These are phyloP conservation scores for Drosophila kikkawai DNA, from an alignment of 1,140 invertebrate genomes.

Conservation along the genomic window DNA sequence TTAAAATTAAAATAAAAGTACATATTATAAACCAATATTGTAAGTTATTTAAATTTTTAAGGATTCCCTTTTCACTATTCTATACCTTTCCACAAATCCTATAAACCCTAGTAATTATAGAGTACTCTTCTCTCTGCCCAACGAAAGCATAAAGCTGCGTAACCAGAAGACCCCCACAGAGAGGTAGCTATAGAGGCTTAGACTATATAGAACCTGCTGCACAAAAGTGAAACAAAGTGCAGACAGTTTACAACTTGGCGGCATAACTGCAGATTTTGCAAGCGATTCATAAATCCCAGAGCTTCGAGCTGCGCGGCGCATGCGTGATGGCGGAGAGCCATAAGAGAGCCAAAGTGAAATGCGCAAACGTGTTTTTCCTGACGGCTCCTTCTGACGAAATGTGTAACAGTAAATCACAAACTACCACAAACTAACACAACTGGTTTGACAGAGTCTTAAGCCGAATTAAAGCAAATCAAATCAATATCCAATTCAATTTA, in stretches of 20 bases:
- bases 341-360: constrained; percentile 57
- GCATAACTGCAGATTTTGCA: constrained; percentile 53
- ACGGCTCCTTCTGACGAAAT: constrained; percentile 61
- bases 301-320: constrained; percentile 41
- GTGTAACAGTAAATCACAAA: constrained; percentile 63
- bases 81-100: neutral
- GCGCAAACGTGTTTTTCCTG: constrained; percentile 66
- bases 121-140: constrained; percentile 17
- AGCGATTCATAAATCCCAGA: constrained; percentile 22
- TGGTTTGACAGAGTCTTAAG: constrained; percentile 46
- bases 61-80: too few relatives aligned
- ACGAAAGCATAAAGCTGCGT: constrained; percentile 71
- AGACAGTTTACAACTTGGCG: constrained; percentile 39
- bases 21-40: neutral
- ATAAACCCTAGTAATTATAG: neutral
- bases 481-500: neutral
- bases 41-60: too few relatives aligned
- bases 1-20: rapidly evolving
- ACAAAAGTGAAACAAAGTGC: constrained; percentile 68
- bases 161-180: constrained; percentile 54
- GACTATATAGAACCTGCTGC: constrained; percentile 23
- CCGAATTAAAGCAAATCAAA: constrained; percentile 7
- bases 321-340: constrained; percentile 47
- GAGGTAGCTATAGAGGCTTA: too few relatives aligned
- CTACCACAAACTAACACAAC: constrained; percentile 37